Evolutionary conservation across 2,113 vertebrate species (phyloP), one percentile per base, ranked within the genome.

Genomic region (Chlamydotis undulata): DNA sequence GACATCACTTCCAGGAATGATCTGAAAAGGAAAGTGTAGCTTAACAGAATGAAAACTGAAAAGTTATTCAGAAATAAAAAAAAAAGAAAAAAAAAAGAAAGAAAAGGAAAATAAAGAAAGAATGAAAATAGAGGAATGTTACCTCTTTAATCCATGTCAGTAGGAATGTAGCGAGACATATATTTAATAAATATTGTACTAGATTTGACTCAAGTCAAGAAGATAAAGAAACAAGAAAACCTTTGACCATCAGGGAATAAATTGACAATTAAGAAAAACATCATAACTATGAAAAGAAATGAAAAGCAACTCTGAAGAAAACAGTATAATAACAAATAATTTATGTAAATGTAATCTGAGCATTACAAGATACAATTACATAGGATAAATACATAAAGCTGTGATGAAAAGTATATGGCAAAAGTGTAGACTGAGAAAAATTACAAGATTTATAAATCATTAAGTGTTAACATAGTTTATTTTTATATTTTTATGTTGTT

Each of bases 41-140:
- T 53, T 17, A 77, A 26, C 24, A 23, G 49, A 18, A 9, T 63
- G 19, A 41, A 14, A 43, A 56, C 12, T 26, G 6, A 47, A 8
- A 61, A 33, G 2, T 4, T 14, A 37, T 49, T 47, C 24, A 43
- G 21, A 65, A 37, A 43, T 2, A 6, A 10, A 71, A 25, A 33
- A 26, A 39, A 3, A 6, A 18, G 6, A 35, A 35, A 35, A 35
- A 35, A 55, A 19, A 6, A 8, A 6, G 4, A 45, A 25, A 17
- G 31, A 1, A 37, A 39, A 25, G 14, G 31, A 1, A 37, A 39
- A 7, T 2, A 55, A 29, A 35, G 1, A 37, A n/a, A 6, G 3
- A 65, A 21, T 11, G 4, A 45, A 67, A 56, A 52, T 13, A 3
- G 5, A 6, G 69, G 5, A 49, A 79, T 69, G 16, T 43, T 70